Conservation (phyloP, 2,888 invertebrate species). For the Drosophila falleni region DNA sequence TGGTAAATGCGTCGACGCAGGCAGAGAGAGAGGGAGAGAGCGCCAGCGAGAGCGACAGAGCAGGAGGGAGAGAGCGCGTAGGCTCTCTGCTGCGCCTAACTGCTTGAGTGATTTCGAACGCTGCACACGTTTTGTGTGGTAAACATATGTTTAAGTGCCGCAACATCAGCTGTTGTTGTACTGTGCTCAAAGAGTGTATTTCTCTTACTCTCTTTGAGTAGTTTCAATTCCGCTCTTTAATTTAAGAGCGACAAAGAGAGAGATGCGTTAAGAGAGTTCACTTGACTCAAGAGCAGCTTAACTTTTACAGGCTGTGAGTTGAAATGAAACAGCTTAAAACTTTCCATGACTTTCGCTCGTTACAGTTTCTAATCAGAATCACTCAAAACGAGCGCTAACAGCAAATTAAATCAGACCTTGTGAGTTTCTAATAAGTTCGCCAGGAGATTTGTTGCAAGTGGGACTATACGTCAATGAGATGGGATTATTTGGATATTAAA, state of each 20-base stretch:
- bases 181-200: conserved; percentile 22
- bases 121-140: conserved; percentile 34
- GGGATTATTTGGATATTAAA: too few species aligned
- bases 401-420: neutral
- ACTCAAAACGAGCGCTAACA: neutral
- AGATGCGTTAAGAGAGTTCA: neutral
- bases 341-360: neutral
- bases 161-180: conserved; percentile 44
- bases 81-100: conserved; percentile 6
- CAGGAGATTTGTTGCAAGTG: neutral
- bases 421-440: neutral
- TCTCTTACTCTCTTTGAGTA: conserved; percentile 5
- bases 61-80: neutral
- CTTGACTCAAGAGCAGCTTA: conserved; percentile 38
- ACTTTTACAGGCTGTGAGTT: neutral
- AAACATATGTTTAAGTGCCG: conserved; percentile 48
- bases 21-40: conserved; percentile 1
- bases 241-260: conserved; percentile 23
- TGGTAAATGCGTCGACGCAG: conserved; percentile 21
- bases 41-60: neutral
- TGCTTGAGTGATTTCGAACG: conserved; percentile 21
- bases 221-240: conserved; percentile 48
- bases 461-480: too few species aligned
- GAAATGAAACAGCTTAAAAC: neutral
- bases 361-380: conserved; percentile 4